Base-by-base conservation (phyloP, 2,888 invertebrate species). In the Leucania comma region DNA sequence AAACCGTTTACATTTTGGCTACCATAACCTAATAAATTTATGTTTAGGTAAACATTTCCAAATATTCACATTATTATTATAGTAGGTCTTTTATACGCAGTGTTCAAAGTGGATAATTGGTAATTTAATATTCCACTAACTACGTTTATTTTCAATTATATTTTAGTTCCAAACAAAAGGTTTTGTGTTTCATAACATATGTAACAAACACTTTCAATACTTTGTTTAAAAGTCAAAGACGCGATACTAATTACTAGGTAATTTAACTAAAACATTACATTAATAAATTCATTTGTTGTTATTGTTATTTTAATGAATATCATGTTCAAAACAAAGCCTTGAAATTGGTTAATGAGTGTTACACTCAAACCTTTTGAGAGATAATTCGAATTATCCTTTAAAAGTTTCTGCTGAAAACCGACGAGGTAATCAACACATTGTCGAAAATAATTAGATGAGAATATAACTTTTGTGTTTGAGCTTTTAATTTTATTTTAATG, bases 371-470 rank as follows among this genome's bases (percentile, higher is more conserved):
- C 60, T 61, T 75, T 72, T 69, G 20, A 61, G 58, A 42, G 62
- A 50, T 59, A 72, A 72, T 54, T 71, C 8, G 29, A 71, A 67
- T 80, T 61, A 66, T 32, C 50, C 67, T 72, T 64, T 35, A 57
- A 67, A 77, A 79, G 58, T 72, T 84, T 81, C 63, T 67, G 64
- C 22, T 38, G 60, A 73, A 68, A 64, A 53, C 48, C 57, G 42
- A 35, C 9, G 59, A 59, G 58, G 65, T 69, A 60, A 81, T 73
- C 75, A 82, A 81, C 80, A 69, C 69, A 58, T 74, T 79, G 35
- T 58, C 51, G 58, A 50, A 35, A 64, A 38, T 61, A 50, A 58
- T 53, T 26, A 9, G 50, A 50, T 59, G n/a, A 59, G 35, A 73
- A 22, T 60, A 48, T 22, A n/a, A 22, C 22, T 58, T 59, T 60